phyloP scores from a whole-genome alignment of 2,797 vertebrate species.

The Pseudochirops corinnae region DNA sequence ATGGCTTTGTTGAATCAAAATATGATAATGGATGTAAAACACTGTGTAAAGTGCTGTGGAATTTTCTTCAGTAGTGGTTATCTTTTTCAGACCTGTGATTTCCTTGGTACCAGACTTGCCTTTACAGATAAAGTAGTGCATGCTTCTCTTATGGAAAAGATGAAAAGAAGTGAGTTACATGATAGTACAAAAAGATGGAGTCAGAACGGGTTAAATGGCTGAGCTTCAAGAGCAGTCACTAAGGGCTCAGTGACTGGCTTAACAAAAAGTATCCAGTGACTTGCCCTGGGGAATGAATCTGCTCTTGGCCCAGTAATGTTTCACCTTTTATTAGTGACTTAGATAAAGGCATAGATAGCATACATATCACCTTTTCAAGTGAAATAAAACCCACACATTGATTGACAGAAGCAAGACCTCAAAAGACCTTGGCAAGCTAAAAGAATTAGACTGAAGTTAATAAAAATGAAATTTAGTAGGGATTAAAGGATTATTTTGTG shows the following conservation, averaged over 20 bases:
- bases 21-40: neutral
- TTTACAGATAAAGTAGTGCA: neutral
- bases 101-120: neutral
- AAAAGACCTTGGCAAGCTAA: neutral
- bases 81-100: neutral
- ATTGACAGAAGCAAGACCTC: neutral
- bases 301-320: neutral
- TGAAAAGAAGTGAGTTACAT: neutral
- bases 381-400: neutral
- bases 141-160: neutral
- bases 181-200: neutral
- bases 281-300: neutral
- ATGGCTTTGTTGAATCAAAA: neutral
- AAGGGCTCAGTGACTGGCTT: neutral
- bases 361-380: neutral
- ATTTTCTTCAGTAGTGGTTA: neutral
- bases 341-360: neutral
- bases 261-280: neutral
- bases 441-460: neutral
- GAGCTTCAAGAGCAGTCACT: neutral
- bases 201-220: neutral
- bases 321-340: neutral
- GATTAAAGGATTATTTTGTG: neutral
- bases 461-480: neutral
- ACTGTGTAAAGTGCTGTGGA: neutral